A percentile compares a stretch with the other conserved stretches of the same genome.
Evolutionary conservation across 2,113 vertebrate genomes (phyloP).

Genomic region (Choloepus hoffmanni): DNA sequence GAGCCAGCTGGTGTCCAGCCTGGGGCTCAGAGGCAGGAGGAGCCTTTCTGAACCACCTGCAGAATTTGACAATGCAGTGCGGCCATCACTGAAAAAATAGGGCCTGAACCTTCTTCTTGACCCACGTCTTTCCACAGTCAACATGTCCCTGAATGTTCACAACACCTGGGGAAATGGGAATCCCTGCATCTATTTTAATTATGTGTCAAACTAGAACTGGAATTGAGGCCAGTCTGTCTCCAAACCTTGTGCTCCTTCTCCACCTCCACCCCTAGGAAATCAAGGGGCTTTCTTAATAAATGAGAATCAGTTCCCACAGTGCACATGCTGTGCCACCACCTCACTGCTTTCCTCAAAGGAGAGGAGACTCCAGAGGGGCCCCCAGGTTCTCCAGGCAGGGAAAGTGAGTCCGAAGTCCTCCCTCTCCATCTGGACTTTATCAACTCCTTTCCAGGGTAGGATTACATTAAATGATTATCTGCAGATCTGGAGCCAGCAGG

Average conservation of each 20-base stretch:
- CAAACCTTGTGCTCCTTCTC: background rate
- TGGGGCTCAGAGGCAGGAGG: background rate
- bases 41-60: background rate
- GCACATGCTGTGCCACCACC: background rate
- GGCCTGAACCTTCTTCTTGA: background rate
- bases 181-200: background rate
- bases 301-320: background rate
- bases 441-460: conserved; percentile 93
- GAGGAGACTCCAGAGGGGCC: conserved; percentile 83
- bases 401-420: conserved; percentile 90
- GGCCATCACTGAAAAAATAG: background rate
- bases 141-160: background rate
- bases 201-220: background rate
- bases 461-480: conserved; percentile 95
- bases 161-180: background rate
- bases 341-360: conserved; percentile 61
- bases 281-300: background rate
- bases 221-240: background rate
- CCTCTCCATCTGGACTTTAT: conserved; percentile 96
- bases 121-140: background rate
- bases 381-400: conserved; percentile 87
- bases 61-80: background rate
- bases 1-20: background rate
- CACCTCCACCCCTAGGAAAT: background rate
- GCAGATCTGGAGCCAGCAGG: conserved; percentile 92